These are phyloP conservation scores for Syngnathus acus DNA, from an alignment of 2,797 vertebrate species.

Conservation along the genomic window DNA sequence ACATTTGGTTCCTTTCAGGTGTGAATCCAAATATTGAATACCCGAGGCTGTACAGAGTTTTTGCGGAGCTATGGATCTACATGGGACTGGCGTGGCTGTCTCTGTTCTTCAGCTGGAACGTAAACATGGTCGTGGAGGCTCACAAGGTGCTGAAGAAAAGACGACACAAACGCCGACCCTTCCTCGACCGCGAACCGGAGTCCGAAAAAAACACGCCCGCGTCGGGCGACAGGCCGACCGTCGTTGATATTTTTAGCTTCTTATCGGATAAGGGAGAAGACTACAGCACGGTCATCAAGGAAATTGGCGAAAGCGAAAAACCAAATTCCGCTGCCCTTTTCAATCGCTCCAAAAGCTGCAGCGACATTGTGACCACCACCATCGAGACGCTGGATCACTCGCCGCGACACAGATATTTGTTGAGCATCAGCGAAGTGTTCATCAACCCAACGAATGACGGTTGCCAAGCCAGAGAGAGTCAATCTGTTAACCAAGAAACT, in stretches of 20 bases:
- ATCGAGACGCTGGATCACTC: constrained; percentile 70
- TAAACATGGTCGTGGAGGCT: constrained; percentile 95
- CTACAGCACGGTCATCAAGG: constrained; percentile 88
- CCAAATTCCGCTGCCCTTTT: constrained; percentile 36
- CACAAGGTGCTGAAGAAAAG: constrained; percentile 92
- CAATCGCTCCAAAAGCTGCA: constrained; percentile 66
- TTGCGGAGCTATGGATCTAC: constrained; percentile 92
- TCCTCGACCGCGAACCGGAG: constrained; percentile 61
- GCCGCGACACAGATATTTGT: constrained; percentile 49
- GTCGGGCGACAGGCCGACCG: constrained; percentile 44
- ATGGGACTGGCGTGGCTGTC: constrained; percentile 95
- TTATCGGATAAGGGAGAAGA: constrained; percentile 84
- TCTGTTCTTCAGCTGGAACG: constrained; percentile 98
- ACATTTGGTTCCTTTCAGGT: constrained; percentile 58
- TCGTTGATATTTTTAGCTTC: constrained; percentile 87
- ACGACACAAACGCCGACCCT: constrained; percentile 71
- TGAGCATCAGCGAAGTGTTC: constrained; percentile 72
- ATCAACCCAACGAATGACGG: constrained; percentile 2
- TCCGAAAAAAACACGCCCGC: constrained; percentile 30
- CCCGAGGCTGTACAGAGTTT: constrained; percentile 80
- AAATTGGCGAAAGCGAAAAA: constrained; percentile 70
- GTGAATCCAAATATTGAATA: constrained; percentile 82
- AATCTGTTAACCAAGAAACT: constrained; percentile 43
- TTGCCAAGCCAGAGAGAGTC: constrained; percentile 1
- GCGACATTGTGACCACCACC: constrained; percentile 52